A percentile compares a stretch with the other conserved stretches of the same genome.
These are phyloP conservation scores for Psammodynastes pulverulentus DNA, from an alignment of 2,113 vertebrate genomes.

Conservation along the genomic window DNA sequence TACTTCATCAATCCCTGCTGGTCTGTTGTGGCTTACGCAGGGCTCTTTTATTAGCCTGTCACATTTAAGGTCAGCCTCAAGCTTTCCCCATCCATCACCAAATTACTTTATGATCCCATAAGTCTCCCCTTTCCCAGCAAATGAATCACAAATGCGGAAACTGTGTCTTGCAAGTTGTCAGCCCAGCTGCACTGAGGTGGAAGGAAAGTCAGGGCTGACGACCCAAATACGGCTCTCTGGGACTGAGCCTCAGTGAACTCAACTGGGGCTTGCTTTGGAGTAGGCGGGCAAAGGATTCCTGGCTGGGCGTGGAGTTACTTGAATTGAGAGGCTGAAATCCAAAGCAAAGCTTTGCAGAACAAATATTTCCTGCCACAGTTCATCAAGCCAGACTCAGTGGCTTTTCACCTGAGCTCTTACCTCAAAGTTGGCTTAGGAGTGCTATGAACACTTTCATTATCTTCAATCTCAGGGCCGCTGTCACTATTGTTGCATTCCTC, in stretches of 20 bases:
- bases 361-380: background rate
- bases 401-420: constrained; percentile 64
- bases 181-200: background rate
- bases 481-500: constrained; percentile 97
- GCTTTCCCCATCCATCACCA: background rate
- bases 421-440: constrained; percentile 95
- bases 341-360: background rate
- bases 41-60: constrained; percentile 7
- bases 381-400: background rate
- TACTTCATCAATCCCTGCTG: background rate
- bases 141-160: constrained; percentile 17
- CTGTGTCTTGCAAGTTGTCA: background rate
- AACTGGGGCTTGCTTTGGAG: background rate
- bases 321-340: background rate
- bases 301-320: background rate
- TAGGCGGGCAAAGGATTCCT: background rate
- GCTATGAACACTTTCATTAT: constrained; percentile 95
- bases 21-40: background rate
- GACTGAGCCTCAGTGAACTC: background rate
- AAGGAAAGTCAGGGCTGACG: background rate
- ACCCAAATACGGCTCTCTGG: background rate
- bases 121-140: constrained; percentile 5
- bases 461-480: constrained; percentile 92
- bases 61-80: constrained; percentile 14
- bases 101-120: background rate